Evolutionary conservation across 1,140 invertebrate species (phyloP), one percentile per base, ranked within the genome.

Genomic region (Pseudoatta argentina): DNA sequence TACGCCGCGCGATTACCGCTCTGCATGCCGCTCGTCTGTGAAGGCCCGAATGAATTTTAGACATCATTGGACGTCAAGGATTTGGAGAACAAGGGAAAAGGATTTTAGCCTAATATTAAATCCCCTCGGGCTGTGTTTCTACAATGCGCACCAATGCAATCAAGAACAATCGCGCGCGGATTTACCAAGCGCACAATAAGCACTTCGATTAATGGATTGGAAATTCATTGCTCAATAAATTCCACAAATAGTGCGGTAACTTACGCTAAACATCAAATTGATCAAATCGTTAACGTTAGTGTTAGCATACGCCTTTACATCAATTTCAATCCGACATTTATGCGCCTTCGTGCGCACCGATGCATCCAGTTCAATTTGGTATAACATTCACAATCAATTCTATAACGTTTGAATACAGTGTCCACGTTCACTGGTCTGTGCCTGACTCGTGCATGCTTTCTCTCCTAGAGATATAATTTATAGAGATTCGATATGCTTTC

Each of bases 1-100:
- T 95, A 95, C 5, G 89, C 93, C 4, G 91, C 93, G 16, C 94
- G 91, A 34, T 93, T 93, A 76, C 76, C 12, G 51, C 77, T 81
- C 66, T 85, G 87, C 59, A 81, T 64, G 55, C 73, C 88, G 24
- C 79, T 72, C 34, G 87, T 91, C 91, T 94, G 87, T 24, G 79
- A 57, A 86, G 8, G 24, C 6, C 24, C 30, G 24, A 79, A 79
- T 27, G 1, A 30, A 59, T 71, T 55, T 85, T 66, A 66, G 8
- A 18, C 30, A n/a, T 59, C 51, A 6, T 59, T n/a, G 6, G 27
- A 2, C 12, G 71, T 34, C 53, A 39, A 14, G 4, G 4, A n/a
- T n/a, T 39, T 39, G n/a, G 14, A 5, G 27, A 34, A 14, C n/a
- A 39, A 57, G 30, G 8, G 16, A 24, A 7, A 12, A 3, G 39